A percentile compares a stretch with the other conserved stretches of the same genome.
phyloP scores from a whole-genome alignment of 35 echinoderm and acorn worm species.

The Ophioderma brevispina region DNA sequence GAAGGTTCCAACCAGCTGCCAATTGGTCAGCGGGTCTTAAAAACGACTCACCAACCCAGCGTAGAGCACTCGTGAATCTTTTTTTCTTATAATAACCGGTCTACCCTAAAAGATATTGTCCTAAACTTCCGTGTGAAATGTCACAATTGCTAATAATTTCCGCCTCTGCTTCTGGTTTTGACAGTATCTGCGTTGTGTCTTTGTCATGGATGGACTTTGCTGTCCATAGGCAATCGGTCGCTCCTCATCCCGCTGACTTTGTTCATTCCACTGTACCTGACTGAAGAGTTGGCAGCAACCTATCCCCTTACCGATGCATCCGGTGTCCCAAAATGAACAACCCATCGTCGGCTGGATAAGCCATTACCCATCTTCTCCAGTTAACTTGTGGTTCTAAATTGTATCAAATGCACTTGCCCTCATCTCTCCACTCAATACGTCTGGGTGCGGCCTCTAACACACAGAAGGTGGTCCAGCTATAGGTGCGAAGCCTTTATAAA shows the following conservation, averaged over 20 bases:
- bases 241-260: slow-evolving; percentile 37
- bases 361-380: neutral
- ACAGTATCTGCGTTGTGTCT: slow-evolving; percentile 51
- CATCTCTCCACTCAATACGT: slow-evolving; percentile 36
- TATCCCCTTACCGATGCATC: slow-evolving; percentile 63
- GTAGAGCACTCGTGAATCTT: slow-evolving; percentile 40
- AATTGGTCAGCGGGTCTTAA: slow-evolving; percentile 53
- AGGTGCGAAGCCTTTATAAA: slow-evolving; percentile 29
- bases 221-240: slow-evolving; percentile 35
- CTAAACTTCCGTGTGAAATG: slow-evolving; percentile 40
- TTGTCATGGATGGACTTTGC: slow-evolving; percentile 54
- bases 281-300: slow-evolving; percentile 50
- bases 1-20: slow-evolving; percentile 60
- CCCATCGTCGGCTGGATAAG: slow-evolving; percentile 16
- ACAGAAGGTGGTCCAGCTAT: slow-evolving; percentile 28
- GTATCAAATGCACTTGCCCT: slow-evolving; percentile 30
- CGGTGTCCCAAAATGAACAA: slow-evolving; percentile 64
- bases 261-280: slow-evolving; percentile 53
- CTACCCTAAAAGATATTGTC: slow-evolving; percentile 59
- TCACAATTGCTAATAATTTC: slow-evolving; percentile 55
- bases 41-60: slow-evolving; percentile 58
- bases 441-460: slow-evolving; percentile 13
- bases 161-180: slow-evolving; percentile 50
- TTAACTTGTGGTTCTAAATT: slow-evolving; percentile 6
- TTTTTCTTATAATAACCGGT: slow-evolving; percentile 47